These are phyloP conservation scores for Apogon hyalosoma DNA, from an alignment of 2,797 vertebrate species.

Conservation along the genomic window DNA sequence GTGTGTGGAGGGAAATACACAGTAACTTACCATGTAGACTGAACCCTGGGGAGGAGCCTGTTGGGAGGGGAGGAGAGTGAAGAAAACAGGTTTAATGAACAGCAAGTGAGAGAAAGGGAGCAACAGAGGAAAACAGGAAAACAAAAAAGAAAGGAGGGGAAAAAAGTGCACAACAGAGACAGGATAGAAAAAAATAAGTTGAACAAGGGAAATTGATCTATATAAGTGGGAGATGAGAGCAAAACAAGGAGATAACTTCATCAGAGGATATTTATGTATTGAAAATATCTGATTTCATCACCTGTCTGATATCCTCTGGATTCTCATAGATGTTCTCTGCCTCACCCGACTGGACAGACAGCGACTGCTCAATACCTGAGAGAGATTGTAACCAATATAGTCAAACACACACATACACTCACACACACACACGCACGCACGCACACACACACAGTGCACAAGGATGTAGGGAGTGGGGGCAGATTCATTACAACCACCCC, in stretches of 20 bases:
- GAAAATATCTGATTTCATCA: constrained; percentile 65
- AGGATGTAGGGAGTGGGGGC: constrained; percentile 18
- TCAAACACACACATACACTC: constrained; percentile 28
- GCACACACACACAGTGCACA: constrained; percentile 13
- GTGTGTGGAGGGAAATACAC: constrained; percentile 37
- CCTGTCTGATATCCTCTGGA: constrained; percentile 85
- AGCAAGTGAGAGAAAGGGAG: constrained; percentile 62
- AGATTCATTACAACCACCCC: constrained; percentile 75
- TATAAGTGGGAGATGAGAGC: constrained; percentile 5
- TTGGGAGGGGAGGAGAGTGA: constrained; percentile 51
- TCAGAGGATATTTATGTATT: constrained; percentile 38
- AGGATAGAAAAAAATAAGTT: constrained; percentile 8
- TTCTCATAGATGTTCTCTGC: constrained; percentile 86
- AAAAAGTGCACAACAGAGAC: constrained; percentile 24
- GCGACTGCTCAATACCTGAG: constrained; percentile 80
- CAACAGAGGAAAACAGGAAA: constrained; percentile 32
- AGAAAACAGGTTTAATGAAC: constrained; percentile 73
- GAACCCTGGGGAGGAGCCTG: constrained; percentile 79
- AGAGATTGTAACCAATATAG: constrained; percentile 29
- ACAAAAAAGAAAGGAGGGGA: constrained; percentile 23
- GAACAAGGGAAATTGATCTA: constrained; percentile 1
- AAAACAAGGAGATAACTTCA: constrained; percentile 29
- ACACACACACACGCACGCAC: constrained; percentile 33
- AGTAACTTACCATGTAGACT: constrained; percentile 87
- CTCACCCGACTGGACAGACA: constrained; percentile 78